Evolutionary conservation across 1,140 invertebrate genomes (phyloP).

Genomic region (Drosophila orosa): DNA sequence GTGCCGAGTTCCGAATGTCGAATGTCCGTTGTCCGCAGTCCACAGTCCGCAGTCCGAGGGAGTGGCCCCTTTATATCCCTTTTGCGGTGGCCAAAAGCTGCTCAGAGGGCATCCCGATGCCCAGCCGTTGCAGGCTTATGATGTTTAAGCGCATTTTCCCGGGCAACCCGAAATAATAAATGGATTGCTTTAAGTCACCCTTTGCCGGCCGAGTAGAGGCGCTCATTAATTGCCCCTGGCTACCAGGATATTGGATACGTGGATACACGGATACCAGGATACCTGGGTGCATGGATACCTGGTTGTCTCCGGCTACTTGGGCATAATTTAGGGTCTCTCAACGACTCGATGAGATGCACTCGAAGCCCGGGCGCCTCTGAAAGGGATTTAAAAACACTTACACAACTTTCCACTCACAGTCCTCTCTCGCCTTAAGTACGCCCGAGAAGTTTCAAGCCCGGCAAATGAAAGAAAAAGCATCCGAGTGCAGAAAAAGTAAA

Average conservation of each 20-base stretch:
- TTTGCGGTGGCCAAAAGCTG: slow-evolving; percentile 46
- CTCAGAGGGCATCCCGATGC: slow-evolving; percentile 39
- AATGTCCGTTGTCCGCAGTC: neutral
- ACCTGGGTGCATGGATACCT: slow-evolving; percentile 11
- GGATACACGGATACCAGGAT: slow-evolving; percentile 17
- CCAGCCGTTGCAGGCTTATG: slow-evolving; percentile 65
- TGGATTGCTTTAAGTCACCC: slow-evolving; percentile 17
- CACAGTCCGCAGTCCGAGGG: neutral
- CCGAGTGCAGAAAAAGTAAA: slow-evolving; percentile 40
- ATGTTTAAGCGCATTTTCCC: slow-evolving; percentile 54
- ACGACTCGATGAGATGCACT: slow-evolving; percentile 42
- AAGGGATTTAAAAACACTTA: slow-evolving; percentile 64
- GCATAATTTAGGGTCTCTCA: slow-evolving; percentile 46
- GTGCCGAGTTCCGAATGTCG: slow-evolving; percentile 27
- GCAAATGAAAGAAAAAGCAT: slow-evolving; percentile 30
- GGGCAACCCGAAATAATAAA: slow-evolving; percentile 11
- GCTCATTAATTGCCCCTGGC: slow-evolving; percentile 39
- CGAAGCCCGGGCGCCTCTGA: slow-evolving; percentile 41
- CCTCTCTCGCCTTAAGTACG: slow-evolving; percentile 52
- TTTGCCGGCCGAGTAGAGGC: neutral
- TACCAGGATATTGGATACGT: neutral
- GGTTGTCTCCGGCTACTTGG: slow-evolving; percentile 38
- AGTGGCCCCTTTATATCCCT: slow-evolving; percentile 19
- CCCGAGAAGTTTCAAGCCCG: slow-evolving; percentile 49
- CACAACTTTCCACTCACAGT: slow-evolving; percentile 61